phyloP scores from a whole-genome alignment of 53 echinoderm and acorn worm genomes.

The Crossaster papposus region DNA sequence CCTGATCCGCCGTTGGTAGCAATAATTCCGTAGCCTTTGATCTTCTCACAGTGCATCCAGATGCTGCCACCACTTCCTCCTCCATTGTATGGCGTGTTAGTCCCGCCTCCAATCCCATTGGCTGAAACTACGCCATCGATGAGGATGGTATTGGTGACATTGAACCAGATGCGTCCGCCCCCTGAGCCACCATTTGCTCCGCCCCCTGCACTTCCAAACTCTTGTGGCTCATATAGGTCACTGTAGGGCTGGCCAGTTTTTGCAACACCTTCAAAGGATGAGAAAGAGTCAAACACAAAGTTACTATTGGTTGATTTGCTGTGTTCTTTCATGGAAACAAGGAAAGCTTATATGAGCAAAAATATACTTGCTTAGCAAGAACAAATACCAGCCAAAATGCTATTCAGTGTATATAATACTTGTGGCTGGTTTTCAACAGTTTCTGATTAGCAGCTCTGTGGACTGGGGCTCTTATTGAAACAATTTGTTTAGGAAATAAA shows the following conservation, averaged over 20 bases:
- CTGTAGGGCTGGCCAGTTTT: slow-evolving; percentile 86
- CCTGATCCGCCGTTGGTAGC: slow-evolving; percentile 83
- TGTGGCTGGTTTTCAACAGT: no score
- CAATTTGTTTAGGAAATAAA: not conserved
- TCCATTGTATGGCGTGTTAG: slow-evolving; percentile 41
- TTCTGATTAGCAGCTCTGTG: no score
- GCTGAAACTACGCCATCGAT: slow-evolving; percentile 91
- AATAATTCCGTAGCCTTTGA: slow-evolving; percentile 88
- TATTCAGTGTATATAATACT: no score
- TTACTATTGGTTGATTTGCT: no score
- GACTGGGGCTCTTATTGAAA: no score
- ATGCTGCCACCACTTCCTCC: slow-evolving; percentile 96
- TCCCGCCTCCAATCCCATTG: slow-evolving; percentile 65
- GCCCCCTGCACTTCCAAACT: slow-evolving; percentile 93
- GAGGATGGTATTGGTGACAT: slow-evolving; percentile 84
- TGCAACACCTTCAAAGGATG: slow-evolving; percentile 58
- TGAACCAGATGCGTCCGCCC: slow-evolving; percentile 93
- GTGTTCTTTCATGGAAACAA: no score
- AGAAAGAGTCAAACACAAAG: not conserved
- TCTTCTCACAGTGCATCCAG: slow-evolving; percentile 90
- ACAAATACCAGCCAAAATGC: no score
- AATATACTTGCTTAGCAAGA: no score
- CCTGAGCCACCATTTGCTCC: slow-evolving; percentile 79
- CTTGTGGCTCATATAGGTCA: slow-evolving; percentile 85
- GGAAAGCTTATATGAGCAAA: no score